These are phyloP conservation scores for Andrena cerasifolii DNA, from an alignment of 1,140 invertebrate genomes.

Conservation along the genomic window DNA sequence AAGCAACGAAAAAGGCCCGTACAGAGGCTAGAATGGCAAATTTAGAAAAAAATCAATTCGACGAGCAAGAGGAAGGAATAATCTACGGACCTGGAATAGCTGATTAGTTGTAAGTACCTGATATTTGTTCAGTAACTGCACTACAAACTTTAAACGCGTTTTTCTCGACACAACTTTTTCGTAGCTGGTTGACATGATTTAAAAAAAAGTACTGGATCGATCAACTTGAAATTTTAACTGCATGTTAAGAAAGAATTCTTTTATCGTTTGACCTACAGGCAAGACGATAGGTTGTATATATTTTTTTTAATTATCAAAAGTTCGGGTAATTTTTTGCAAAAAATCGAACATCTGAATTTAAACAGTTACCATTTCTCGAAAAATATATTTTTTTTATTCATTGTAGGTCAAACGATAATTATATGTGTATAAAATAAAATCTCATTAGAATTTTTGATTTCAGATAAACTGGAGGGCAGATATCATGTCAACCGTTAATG, in stretches of 20 bases:
- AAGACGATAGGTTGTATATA: neutral
- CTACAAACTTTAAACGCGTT: slow-evolving; percentile 27
- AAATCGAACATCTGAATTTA: neutral
- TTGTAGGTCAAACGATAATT: neutral
- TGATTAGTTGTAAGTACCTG: slow-evolving; percentile 22
- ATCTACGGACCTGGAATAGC: slow-evolving; percentile 21
- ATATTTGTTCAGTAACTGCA: slow-evolving; percentile 21
- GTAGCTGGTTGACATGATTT: slow-evolving; percentile 22
- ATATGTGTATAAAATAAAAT: neutral
- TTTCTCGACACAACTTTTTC: slow-evolving; percentile 31
- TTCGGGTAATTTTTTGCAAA: neutral
- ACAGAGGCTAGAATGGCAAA: neutral
- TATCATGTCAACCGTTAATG: neutral
- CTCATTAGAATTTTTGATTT: neutral
- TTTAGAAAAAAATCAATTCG: slow-evolving; percentile 1
- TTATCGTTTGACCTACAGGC: neutral
- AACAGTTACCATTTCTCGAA: slow-evolving; percentile 4
- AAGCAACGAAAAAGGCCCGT: neutral
- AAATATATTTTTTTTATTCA: neutral
- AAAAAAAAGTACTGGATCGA: slow-evolving; percentile 9
- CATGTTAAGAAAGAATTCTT: neutral
- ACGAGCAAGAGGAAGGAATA: neutral
- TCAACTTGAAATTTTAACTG: slow-evolving; percentile 23
- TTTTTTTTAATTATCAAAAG: slow-evolving; percentile 2
- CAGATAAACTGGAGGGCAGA: neutral